Conservation (phyloP, 2,888 invertebrate genomes). For the Pseudanteris insignis region DNA sequence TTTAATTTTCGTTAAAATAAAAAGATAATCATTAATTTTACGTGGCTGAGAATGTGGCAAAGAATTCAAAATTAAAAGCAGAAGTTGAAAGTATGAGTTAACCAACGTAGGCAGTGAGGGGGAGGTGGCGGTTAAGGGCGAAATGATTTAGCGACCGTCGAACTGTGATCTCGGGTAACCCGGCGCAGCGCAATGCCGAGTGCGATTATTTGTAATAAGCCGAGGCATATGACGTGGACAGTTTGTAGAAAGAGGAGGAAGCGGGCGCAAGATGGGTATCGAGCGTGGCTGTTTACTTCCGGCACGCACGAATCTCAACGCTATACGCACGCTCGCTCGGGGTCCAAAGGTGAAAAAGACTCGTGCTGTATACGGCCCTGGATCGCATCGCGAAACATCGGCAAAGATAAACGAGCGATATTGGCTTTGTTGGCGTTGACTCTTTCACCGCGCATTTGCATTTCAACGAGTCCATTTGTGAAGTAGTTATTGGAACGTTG, state of each 20-base stretch:
- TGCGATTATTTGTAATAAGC: conserved; percentile 39
- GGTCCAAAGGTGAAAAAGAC: conserved; percentile 44
- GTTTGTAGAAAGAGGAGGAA: conserved; percentile 36
- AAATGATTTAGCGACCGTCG: conserved; percentile 43
- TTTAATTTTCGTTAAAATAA: too few relatives aligned
- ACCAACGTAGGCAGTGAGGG: too few relatives aligned
- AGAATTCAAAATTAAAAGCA: too few relatives aligned
- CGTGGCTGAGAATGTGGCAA: too few relatives aligned
- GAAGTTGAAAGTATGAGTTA: too few relatives aligned
- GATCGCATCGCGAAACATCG: conserved; percentile 17
- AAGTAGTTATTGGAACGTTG: too few relatives aligned
- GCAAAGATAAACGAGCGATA: conserved; percentile 25
- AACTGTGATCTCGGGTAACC: conserved; percentile 12
- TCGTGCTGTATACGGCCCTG: conserved; percentile 8
- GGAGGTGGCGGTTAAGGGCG: conserved; percentile 3
- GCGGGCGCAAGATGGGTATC: conserved; percentile 40
- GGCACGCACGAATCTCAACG: conserved; percentile 41
- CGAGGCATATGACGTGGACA: conserved; percentile 37
- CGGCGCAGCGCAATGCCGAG: background rate
- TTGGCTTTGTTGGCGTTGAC: conserved; percentile 28
- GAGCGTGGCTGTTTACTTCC: conserved; percentile 34
- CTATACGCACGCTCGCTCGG: conserved; percentile 31
- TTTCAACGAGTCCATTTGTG: too few relatives aligned
- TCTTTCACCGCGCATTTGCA: conserved; percentile 5
- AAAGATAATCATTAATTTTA: too few relatives aligned